phyloP scores from a whole-genome alignment of 2,113 vertebrate species.

The Ondatra zibethicus region DNA sequence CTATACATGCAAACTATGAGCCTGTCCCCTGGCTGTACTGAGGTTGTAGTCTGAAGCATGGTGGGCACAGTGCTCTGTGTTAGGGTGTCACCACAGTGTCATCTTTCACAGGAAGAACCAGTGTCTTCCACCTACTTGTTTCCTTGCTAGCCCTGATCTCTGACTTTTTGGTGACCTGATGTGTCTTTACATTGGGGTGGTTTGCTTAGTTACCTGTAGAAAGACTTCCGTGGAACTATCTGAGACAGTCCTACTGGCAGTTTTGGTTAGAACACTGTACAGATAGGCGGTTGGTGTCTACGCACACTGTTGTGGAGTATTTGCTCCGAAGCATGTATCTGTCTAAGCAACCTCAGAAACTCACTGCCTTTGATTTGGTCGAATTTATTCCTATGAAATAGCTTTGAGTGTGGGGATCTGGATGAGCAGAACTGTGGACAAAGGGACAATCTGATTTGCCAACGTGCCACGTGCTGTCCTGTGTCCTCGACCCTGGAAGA shows the following conservation, averaged over 20 bases:
- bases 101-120: accelerated
- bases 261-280: no score
- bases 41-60: neutral
- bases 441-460: neutral
- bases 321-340: neutral
- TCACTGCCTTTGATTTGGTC: accelerated
- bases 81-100: neutral
- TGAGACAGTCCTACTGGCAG: accelerated
- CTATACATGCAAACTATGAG: accelerated
- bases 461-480: constrained; percentile 50
- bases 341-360: neutral
- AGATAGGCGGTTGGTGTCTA: accelerated
- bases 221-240: no score
- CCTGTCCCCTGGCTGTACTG: neutral
- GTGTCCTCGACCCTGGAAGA: neutral
- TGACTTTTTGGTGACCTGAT: neutral
- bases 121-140: neutral
- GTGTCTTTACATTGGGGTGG: neutral
- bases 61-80: neutral
- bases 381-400: neutral
- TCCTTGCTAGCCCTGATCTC: neutral
- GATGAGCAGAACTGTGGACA: no score
- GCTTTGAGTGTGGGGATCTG: no score
- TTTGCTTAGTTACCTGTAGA: accelerated
- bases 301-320: neutral